A percentile compares a stretch with the other conserved stretches of the same genome.
Evolutionary conservation across 2,888 invertebrate genomes (phyloP).

Genomic region (Ptilodon capucinus): DNA sequence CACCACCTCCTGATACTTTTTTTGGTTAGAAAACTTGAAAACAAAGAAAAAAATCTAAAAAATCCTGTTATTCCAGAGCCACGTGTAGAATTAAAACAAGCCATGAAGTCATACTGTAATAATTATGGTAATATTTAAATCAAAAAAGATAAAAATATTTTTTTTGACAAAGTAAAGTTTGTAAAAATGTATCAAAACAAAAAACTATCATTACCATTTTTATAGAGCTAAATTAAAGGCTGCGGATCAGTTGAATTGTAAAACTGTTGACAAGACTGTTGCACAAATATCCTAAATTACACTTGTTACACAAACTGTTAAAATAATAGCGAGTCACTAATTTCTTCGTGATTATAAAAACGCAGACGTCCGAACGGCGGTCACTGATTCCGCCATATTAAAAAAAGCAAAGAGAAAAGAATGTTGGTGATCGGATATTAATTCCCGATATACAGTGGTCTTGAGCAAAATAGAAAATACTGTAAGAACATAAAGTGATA

Average conservation of each 20-base stretch:
- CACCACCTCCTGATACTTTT: slow-evolving; percentile 71
- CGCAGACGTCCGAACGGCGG: slow-evolving; percentile 74
- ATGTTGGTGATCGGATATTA: slow-evolving; percentile 45
- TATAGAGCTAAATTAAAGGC: slow-evolving; percentile 49
- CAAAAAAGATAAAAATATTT: slow-evolving; percentile 55
- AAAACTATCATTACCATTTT: slow-evolving; percentile 83
- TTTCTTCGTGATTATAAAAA: slow-evolving; percentile 59
- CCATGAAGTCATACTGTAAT: slow-evolving; percentile 12
- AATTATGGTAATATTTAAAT: slow-evolving; percentile 26
- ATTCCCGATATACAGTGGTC: background rate
- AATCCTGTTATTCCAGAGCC: slow-evolving; percentile 42
- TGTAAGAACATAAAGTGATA: too few relatives aligned
- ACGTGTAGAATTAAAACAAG: slow-evolving; percentile 11
- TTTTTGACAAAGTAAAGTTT: slow-evolving; percentile 67
- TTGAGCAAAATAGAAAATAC: too few relatives aligned
- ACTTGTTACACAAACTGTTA: slow-evolving; percentile 52
- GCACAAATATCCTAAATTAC: slow-evolving; percentile 43
- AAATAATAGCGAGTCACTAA: slow-evolving; percentile 48
- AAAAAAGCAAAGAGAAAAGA: slow-evolving; percentile 71
- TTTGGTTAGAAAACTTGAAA: slow-evolving; percentile 79
- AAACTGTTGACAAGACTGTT: slow-evolving; percentile 24
- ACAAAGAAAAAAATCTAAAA: slow-evolving; percentile 75
- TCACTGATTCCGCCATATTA: slow-evolving; percentile 81
- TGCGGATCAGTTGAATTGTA: slow-evolving; percentile 26
- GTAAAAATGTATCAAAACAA: slow-evolving; percentile 83